phyloP scores from a whole-genome alignment of 2,797 vertebrate species.

The Sebastiscus tertius region DNA sequence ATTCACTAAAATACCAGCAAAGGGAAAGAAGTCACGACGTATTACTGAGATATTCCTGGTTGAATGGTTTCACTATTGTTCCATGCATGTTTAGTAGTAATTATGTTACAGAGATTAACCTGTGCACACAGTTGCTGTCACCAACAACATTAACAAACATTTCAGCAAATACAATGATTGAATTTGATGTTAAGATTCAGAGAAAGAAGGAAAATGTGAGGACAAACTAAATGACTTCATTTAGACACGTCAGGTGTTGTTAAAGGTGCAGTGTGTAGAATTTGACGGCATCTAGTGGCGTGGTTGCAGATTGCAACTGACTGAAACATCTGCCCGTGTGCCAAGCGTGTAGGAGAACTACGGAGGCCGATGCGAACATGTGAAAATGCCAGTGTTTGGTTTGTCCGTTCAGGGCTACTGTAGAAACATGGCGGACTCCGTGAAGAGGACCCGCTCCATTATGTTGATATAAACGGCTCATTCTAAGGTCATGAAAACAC shows the following conservation, averaged over 20 bases:
- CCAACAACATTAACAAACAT: not conserved
- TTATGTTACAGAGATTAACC: not conserved
- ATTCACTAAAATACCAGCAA: slow-evolving; percentile 4
- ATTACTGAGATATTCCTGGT: not conserved
- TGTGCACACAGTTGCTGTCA: not conserved
- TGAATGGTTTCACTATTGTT: not conserved
- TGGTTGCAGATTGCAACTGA: too few relatives aligned
- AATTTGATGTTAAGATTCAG: not conserved
- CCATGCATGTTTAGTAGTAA: not conserved
- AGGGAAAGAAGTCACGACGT: not conserved
- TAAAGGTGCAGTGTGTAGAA: not conserved
- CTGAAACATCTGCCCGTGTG: too few relatives aligned
- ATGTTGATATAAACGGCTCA: too few relatives aligned
- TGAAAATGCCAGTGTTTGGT: too few relatives aligned
- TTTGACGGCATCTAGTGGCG: too few relatives aligned
- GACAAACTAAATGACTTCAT: not conserved
- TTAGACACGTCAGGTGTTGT: not conserved
- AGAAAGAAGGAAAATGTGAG: not conserved
- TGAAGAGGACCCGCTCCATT: too few relatives aligned
- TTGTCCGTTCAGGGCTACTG: too few relatives aligned
- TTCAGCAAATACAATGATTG: not conserved
- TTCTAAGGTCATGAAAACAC: too few relatives aligned
- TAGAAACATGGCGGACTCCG: too few relatives aligned
- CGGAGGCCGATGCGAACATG: too few relatives aligned
- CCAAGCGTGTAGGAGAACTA: too few relatives aligned